Evolutionary conservation across 1,140 invertebrate species (phyloP).

Genomic region (Meloidogyne exigua): DNA sequence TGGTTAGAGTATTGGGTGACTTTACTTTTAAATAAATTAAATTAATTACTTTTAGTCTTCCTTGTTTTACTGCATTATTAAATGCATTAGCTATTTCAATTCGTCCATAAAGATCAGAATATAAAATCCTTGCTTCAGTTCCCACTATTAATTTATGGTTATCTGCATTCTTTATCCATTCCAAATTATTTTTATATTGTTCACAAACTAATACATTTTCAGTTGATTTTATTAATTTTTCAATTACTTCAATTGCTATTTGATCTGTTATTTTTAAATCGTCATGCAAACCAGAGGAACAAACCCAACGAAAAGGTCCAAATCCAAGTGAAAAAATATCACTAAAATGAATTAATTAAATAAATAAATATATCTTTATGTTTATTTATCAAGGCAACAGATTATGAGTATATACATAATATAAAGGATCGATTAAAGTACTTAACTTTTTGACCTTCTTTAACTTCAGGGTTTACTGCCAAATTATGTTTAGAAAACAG

Average conservation of each 20-base stretch:
- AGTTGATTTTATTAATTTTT: conserved; percentile 65
- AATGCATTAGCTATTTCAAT: conserved; percentile 70
- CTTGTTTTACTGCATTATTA: conserved; percentile 69
- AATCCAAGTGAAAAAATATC: conserved; percentile 75
- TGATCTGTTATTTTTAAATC: conserved; percentile 71
- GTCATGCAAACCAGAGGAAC: conserved; percentile 68
- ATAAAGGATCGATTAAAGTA: no score
- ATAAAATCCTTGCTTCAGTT: conserved; percentile 67
- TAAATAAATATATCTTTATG: background rate
- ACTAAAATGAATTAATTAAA: conserved; percentile 54
- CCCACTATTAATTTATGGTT: conserved; percentile 69
- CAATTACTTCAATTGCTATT: conserved; percentile 68
- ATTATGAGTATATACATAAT: no score
- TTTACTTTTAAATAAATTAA: background rate
- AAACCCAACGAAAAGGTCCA: conserved; percentile 76
- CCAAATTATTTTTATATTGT: conserved; percentile 71
- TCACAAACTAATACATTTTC: conserved; percentile 43
- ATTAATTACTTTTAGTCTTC: conserved; percentile 65
- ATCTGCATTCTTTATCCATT: conserved; percentile 71
- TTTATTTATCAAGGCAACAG: no score
- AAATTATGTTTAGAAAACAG: no score
- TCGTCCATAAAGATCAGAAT: conserved; percentile 70
- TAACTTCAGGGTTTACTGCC: no score
- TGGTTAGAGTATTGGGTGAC: no score
- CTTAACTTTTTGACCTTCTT: no score